These are phyloP conservation scores for Mesoligia furuncula DNA, from an alignment of 2,888 invertebrate species.

Conservation along the genomic window DNA sequence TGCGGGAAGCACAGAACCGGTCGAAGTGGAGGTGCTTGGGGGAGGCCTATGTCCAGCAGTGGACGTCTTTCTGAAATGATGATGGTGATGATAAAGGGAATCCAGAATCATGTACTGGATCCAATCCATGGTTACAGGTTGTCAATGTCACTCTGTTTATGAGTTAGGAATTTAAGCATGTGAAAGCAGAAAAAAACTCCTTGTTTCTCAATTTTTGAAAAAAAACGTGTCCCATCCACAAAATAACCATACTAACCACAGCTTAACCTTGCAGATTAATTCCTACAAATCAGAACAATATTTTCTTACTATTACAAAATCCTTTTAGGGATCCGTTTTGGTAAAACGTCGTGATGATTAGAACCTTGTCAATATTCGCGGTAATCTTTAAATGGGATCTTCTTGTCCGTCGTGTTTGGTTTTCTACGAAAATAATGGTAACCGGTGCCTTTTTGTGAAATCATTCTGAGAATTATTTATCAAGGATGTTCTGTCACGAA, in stretches of 20 bases:
- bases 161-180: no score
- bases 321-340: constrained; percentile 26
- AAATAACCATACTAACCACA: background rate
- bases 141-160: no score
- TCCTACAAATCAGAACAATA: background rate
- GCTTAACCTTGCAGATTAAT: background rate
- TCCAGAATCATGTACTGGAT: no score
- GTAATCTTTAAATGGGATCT: constrained; percentile 48
- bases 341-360: constrained; percentile 28
- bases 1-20: no score
- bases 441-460: constrained; percentile 2
- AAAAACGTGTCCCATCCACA: background rate
- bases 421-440: constrained; percentile 42
- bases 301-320: background rate
- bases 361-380: constrained; percentile 47
- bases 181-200: background rate
- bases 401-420: constrained; percentile 10
- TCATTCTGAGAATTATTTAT: constrained; percentile 20
- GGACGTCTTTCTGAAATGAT: no score
- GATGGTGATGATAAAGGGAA: no score
- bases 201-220: background rate
- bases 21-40: no score
- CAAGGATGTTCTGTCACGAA: constrained; percentile 28
- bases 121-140: no score
- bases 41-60: no score